These are phyloP conservation scores for Dicaeum eximium DNA, from an alignment of 2,113 vertebrate species.

Conservation along the genomic window DNA sequence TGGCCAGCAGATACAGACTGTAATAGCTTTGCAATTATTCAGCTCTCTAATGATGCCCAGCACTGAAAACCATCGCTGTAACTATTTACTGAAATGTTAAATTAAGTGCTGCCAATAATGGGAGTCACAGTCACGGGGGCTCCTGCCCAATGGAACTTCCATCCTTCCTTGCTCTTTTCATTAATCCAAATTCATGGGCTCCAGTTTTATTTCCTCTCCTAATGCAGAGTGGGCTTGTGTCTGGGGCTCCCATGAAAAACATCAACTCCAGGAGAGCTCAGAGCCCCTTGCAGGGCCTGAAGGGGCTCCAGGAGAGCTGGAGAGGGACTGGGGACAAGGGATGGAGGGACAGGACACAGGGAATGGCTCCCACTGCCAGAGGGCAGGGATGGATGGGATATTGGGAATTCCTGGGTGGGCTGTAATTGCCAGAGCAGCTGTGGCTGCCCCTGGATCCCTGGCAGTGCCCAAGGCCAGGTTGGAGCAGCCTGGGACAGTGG, in stretches of 20 bases:
- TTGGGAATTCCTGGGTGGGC: not conserved
- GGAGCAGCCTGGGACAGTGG: not conserved
- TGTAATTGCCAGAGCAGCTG: not conserved
- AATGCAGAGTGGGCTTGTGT: not conserved
- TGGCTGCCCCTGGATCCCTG: not conserved
- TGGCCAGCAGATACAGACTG: not conserved
- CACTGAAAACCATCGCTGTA: not conserved
- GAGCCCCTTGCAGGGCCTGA: accelerated
- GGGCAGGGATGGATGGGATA: not conserved
- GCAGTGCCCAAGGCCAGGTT: not conserved
- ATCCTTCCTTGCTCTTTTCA: not conserved
- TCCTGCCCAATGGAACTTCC: not conserved
- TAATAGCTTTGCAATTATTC: not conserved
- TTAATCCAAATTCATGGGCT: not conserved
- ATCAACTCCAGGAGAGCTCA: not conserved
- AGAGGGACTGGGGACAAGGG: not conserved
- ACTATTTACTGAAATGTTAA: constrained; percentile 10
- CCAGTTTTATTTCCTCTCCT: not conserved
- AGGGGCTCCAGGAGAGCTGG: not conserved
- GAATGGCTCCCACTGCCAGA: not conserved
- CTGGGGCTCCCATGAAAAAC: not conserved
- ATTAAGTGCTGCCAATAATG: not conserved
- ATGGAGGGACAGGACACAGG: not conserved
- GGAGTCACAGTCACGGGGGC: not conserved
- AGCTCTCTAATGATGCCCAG: not conserved